These are phyloP conservation scores for Scaeva pyrastri DNA, from an alignment of 2,888 invertebrate genomes.

Conservation along the genomic window DNA sequence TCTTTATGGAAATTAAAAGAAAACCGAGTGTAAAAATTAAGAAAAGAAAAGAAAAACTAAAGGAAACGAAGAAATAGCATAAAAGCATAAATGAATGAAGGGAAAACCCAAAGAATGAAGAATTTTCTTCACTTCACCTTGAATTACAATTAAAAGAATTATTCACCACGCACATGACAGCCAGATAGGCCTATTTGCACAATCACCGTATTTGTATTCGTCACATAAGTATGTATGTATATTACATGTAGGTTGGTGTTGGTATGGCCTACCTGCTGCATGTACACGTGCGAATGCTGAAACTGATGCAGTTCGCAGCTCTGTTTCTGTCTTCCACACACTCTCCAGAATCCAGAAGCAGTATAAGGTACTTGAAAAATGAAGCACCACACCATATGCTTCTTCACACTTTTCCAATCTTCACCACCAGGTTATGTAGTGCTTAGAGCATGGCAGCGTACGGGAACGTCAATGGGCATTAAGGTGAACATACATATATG, in stretches of 20 bases:
- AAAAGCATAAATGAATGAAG: conserved; percentile 35
- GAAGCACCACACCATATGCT: conserved; percentile 42
- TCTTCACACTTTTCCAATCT: conserved; percentile 48
- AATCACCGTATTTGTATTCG: conserved; percentile 40
- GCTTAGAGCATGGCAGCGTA: not conserved
- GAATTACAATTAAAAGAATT: conserved; percentile 72
- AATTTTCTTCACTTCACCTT: conserved; percentile 73
- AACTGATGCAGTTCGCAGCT: not conserved
- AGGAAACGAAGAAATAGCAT: not conserved
- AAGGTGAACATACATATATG: conserved; percentile 7
- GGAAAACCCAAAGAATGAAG: conserved; percentile 20
- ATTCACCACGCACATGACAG: conserved; percentile 52
- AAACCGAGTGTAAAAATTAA: no score
- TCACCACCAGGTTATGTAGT: not conserved
- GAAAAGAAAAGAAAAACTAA: not conserved
- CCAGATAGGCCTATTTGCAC: conserved; percentile 74
- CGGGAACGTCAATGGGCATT: not conserved
- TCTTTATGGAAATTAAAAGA: conserved; percentile 8
- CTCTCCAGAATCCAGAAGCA: conserved; percentile 71
- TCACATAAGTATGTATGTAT: no score
- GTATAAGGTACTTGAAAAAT: conserved; percentile 50
- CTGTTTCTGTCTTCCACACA: not conserved
- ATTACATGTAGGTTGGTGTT: not conserved
- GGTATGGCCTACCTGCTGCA: not conserved
- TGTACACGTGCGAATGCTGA: conserved; percentile 12